Conservation (phyloP, 2,888 invertebrate species). For the Blera fallax region DNA sequence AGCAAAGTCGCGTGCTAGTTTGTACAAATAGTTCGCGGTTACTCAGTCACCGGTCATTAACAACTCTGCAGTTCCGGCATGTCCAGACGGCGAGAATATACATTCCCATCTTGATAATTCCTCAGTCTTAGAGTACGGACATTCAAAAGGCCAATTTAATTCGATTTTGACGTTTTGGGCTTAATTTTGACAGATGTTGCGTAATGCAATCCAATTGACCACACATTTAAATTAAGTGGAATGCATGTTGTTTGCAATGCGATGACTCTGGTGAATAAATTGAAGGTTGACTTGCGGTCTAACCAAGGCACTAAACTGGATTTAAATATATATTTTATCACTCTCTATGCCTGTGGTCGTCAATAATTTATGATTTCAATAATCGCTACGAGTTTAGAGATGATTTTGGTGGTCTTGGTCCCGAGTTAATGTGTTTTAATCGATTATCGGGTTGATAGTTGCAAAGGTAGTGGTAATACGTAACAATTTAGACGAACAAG, state of each 20-base stretch:
- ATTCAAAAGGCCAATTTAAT: neutral
- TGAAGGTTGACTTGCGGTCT: conserved; percentile 2
- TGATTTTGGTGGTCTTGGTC: neutral
- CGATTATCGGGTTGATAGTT: no score
- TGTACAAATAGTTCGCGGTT: neutral
- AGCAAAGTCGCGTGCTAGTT: neutral
- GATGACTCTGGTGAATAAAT: conserved; percentile 10
- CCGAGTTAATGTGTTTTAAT: neutral
- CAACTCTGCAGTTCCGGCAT: neutral
- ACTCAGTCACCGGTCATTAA: neutral
- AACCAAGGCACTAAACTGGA: neutral
- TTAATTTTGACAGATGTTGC: neutral
- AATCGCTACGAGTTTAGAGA: neutral
- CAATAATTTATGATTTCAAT: conserved; percentile 1
- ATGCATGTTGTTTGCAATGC: neutral
- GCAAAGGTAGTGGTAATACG: no score
- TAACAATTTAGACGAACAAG: no score
- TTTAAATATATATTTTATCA: neutral
- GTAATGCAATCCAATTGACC: neutral
- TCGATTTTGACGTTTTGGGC: neutral
- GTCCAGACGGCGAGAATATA: neutral
- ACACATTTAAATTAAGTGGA: neutral
- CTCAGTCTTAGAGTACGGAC: neutral
- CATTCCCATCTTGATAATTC: neutral
- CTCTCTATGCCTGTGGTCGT: neutral